These are phyloP conservation scores for Podarcis muralis DNA, from an alignment of 2,113 vertebrate genomes.

Conservation along the genomic window DNA sequence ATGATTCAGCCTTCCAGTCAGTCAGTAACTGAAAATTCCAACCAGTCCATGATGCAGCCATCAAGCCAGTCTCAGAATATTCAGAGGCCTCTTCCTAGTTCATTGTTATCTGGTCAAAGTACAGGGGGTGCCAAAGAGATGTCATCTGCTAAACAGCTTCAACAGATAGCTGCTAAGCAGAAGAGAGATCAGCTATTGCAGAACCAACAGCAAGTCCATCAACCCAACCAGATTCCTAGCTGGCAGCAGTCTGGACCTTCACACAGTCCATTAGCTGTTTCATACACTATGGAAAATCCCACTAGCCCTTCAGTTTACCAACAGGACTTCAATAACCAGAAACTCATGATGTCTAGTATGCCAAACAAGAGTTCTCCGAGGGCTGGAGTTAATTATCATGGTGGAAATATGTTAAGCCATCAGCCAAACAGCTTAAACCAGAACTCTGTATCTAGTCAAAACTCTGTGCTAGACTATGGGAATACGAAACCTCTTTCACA, in stretches of 20 bases:
- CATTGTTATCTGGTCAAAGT: slow-evolving; percentile 86
- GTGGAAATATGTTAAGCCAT: slow-evolving; percentile 82
- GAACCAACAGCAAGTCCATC: slow-evolving; percentile 76
- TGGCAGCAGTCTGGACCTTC: slow-evolving; percentile 86
- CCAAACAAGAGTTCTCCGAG: slow-evolving; percentile 89
- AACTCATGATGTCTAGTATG: slow-evolving; percentile 83
- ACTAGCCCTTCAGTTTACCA: slow-evolving; percentile 88
- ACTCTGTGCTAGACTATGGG: slow-evolving; percentile 84
- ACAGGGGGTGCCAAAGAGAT: slow-evolving; percentile 86
- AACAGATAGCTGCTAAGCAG: slow-evolving; percentile 86
- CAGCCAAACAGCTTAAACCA: slow-evolving; percentile 80
- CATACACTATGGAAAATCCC: slow-evolving; percentile 89
- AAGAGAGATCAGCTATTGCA: slow-evolving; percentile 83
- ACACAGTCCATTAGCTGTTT: slow-evolving; percentile 82
- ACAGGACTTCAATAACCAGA: slow-evolving; percentile 86
- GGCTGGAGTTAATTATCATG: slow-evolving; percentile 81
- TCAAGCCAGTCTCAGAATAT: slow-evolving; percentile 79
- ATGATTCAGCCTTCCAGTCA: slow-evolving; percentile 75
- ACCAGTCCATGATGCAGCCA: slow-evolving; percentile 72
- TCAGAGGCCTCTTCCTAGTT: slow-evolving; percentile 74
- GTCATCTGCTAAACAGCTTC: slow-evolving; percentile 90
- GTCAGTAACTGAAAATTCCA: slow-evolving; percentile 72
- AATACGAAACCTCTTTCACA: slow-evolving; percentile 97
- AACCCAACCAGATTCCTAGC: slow-evolving; percentile 79
- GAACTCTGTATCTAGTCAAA: slow-evolving; percentile 73